These are phyloP conservation scores for Diacarnus erythraeanus DNA, from an alignment of 37 sponge, comb jelly and placozoan species.

Conservation along the genomic window DNA sequence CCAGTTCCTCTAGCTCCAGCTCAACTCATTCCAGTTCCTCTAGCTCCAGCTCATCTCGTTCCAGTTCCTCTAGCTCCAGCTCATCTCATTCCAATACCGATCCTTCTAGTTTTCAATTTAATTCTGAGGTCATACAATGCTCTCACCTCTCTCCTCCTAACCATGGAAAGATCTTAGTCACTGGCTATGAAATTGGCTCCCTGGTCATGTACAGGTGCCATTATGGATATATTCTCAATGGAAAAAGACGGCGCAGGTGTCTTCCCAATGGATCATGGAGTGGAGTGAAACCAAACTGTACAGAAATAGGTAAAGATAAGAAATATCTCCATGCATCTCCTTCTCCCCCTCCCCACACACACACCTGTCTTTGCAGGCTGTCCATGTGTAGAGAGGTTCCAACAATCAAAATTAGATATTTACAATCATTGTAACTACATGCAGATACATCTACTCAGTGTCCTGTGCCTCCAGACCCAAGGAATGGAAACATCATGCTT, in stretches of 20 bases:
- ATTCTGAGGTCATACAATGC: background rate
- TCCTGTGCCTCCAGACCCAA: conserved; percentile 7
- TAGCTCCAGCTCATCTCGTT: background rate
- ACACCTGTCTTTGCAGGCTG: too few species aligned
- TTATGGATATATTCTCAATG: conserved; percentile 40
- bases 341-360: background rate
- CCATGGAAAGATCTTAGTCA: conserved; percentile 29
- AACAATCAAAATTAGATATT: too few species aligned
- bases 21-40: background rate
- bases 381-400: too few species aligned
- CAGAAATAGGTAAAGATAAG: too few species aligned
- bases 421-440: too few species aligned
- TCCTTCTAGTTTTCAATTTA: too few species aligned
- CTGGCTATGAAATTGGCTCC: background rate
- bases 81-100: background rate
- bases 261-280: conserved; percentile 51
- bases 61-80: background rate
- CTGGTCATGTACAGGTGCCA: conserved; percentile 43
- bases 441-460: too few species aligned
- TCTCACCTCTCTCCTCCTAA: conserved; percentile 5
- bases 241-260: conserved; percentile 26
- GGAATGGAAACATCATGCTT: background rate
- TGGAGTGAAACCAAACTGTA: conserved; percentile 49
- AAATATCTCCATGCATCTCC: background rate
- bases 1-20: background rate